Evolutionary conservation across 2,113 vertebrate genomes (phyloP), one percentile per base, ranked within the genome.

Genomic region (Dipodomys spectabilis): DNA sequence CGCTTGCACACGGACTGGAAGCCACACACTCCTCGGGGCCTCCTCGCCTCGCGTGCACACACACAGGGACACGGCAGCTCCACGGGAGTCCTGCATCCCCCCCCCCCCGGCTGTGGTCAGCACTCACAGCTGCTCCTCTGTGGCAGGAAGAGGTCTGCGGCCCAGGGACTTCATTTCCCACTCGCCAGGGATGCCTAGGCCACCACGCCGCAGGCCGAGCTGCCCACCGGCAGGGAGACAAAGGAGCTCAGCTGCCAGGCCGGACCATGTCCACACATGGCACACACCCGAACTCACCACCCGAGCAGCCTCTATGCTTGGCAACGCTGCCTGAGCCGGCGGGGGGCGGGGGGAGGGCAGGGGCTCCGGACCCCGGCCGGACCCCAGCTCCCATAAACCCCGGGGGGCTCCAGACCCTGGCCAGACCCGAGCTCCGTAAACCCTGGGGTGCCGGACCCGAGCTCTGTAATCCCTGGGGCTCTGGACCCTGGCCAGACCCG

Each of bases 41-140:
- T 13, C 39, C 5, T 6, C 39, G 39, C 39, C 39, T 39, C 39
- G 5, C 5, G 39, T 39, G 53, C 53, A 2, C 18, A 8, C 20
- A 65, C 28, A 86, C 97, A 73, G 91, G 93, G 44, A 94, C 30
- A 22, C 45, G 62, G 73, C 83, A 0, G 97, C 96, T 95, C 96
- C 96, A 80, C 98, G 97, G 23, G 98, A 96, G 95, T 94, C 95
- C 93, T 97, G 97, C 60, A 97, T 95, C 98, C 18, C 98, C 97
- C 98, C 53, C 49, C 96, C 92, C 13, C 98, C 94, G 87, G 98
- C 94, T 62, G 99, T 92, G 91, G 98, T 99, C 97, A 98, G 98
- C 96, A 98, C 98, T 98, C 98, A 98, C 96, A 98, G 97, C 98
- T 98, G 96, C 98, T 99, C 94, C 98, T 98, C 98, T 99, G 96